Percentiles rank a stretch among this genome's conserved stretches.
These are phyloP conservation scores for Iphiclides podalirius DNA, from an alignment of 2,888 invertebrate genomes.

Conservation along the genomic window DNA sequence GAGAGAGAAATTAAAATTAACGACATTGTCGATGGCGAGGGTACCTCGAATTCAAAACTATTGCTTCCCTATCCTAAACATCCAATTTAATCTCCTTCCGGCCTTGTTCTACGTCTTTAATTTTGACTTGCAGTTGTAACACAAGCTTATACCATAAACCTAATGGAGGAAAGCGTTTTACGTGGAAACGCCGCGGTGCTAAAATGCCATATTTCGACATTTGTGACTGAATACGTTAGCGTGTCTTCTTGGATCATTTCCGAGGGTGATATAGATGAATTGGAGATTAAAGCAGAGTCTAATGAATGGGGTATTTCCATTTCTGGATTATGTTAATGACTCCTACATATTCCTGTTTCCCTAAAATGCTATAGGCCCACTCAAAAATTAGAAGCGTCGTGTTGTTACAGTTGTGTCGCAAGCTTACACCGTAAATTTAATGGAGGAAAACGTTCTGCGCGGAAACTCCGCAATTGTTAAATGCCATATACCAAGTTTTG, in stretches of 20 bases:
- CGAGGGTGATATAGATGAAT: slow-evolving; percentile 76
- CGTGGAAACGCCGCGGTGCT: slow-evolving; percentile 93
- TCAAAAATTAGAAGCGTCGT: background rate
- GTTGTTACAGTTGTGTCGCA: slow-evolving; percentile 91
- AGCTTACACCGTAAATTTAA: slow-evolving; percentile 92
- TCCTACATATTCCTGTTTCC: slow-evolving; percentile 25
- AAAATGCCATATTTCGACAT: slow-evolving; percentile 96
- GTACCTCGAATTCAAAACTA: slow-evolving; percentile 38
- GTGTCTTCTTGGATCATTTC: slow-evolving; percentile 93
- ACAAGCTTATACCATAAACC: slow-evolving; percentile 92
- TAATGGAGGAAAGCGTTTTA: slow-evolving; percentile 94
- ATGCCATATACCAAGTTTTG: slow-evolving; percentile 96
- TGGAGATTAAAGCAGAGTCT: slow-evolving; percentile 70
- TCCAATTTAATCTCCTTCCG: slow-evolving; percentile 21
- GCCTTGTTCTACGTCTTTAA: slow-evolving; percentile 20
- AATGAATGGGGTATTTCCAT: slow-evolving; percentile 59
- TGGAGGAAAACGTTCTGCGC: slow-evolving; percentile 94
- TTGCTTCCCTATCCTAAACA: slow-evolving; percentile 5
- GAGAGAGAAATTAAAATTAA: slow-evolving; percentile 58
- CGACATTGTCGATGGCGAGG: slow-evolving; percentile 49
- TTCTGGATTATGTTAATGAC: slow-evolving; percentile 12
- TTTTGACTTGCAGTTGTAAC: slow-evolving; percentile 87
- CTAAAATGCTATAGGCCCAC: slow-evolving; percentile 3
- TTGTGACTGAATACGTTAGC: slow-evolving; percentile 93
- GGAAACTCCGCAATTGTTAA: slow-evolving; percentile 94